phyloP scores from a whole-genome alignment of 2,797 vertebrate species.

The Alfaro cultratus region DNA sequence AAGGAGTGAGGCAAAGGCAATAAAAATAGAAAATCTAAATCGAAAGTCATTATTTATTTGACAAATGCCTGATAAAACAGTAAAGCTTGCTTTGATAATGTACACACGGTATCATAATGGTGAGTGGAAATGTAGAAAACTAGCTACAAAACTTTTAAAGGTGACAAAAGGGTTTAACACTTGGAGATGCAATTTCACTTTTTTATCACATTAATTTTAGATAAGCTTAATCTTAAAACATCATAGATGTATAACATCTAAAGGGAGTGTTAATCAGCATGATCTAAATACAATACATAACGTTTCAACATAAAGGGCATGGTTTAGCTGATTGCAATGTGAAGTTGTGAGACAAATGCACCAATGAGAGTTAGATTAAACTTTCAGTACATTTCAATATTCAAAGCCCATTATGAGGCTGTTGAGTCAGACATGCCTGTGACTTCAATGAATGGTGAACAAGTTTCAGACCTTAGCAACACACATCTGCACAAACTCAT shows the following conservation, averaged over 20 bases:
- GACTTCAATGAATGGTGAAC: neutral
- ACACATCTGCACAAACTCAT: neutral
- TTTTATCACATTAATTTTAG: constrained; percentile 1
- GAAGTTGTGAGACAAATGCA: neutral
- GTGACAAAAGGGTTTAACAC: neutral
- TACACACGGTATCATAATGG: neutral
- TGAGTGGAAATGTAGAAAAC: neutral
- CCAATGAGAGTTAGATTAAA: neutral
- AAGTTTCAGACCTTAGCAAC: no score
- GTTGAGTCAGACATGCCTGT: neutral
- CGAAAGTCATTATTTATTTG: constrained; percentile 21
- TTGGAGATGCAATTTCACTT: neutral
- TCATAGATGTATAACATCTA: neutral
- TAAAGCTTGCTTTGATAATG: constrained; percentile 10
- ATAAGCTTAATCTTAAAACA: neutral
- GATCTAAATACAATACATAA: neutral
- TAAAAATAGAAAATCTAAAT: constrained; percentile 12
- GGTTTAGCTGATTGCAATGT: neutral
- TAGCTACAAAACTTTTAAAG: neutral
- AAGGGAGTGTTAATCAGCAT: neutral
- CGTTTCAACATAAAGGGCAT: neutral
- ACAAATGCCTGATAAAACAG: constrained; percentile 15
- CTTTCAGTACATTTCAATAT: neutral
- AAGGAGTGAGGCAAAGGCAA: constrained; percentile 19
- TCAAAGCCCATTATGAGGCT: neutral